A percentile compares a stretch with the other conserved stretches of the same genome.
Evolutionary conservation across 30 jellyfish, hydroid and myxozoan genomes (phyloP).

Genomic region (Phacellophora camtschatica): DNA sequence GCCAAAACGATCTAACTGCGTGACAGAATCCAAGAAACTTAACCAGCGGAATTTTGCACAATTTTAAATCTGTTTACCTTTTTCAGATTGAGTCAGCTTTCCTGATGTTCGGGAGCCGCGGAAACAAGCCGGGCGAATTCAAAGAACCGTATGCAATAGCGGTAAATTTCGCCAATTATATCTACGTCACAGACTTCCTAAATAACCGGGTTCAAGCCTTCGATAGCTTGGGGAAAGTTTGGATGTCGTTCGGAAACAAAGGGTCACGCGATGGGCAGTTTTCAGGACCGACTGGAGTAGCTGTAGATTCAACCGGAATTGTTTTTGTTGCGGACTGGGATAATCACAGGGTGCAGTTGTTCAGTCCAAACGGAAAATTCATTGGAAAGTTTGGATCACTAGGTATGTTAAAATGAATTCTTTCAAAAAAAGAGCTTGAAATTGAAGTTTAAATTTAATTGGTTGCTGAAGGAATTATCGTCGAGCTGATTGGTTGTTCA

Average conservation of each 20-base stretch:
- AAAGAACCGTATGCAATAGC: constrained; percentile 92
- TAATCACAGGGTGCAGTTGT: constrained; percentile 88
- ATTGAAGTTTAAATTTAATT: no score
- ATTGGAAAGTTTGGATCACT: constrained; percentile 77
- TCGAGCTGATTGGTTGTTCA: no score
- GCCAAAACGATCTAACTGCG: no score
- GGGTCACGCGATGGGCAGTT: constrained; percentile 95
- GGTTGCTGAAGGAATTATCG: no score
- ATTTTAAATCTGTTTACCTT: no score
- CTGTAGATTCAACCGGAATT: constrained; percentile 84
- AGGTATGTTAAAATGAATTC: constrained; percentile 42
- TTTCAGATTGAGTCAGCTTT: constrained; percentile 66
- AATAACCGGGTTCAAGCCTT: constrained; percentile 89
- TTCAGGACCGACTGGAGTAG: constrained; percentile 92
- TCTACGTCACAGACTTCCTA: constrained; percentile 88
- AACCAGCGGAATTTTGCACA: no score
- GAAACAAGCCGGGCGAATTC: constrained; percentile 77
- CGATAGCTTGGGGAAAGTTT: constrained; percentile 72
- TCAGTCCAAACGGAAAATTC: constrained; percentile 88
- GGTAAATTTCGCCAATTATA: constrained; percentile 65
- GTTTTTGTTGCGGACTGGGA: constrained; percentile 93
- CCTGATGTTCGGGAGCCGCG: constrained; percentile 78
- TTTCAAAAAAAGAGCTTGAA: no score
- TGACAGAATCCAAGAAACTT: no score
- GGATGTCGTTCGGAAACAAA: constrained; percentile 76